These are phyloP conservation scores for Isoperla grammatica DNA, from an alignment of 2,888 invertebrate genomes.

Conservation along the genomic window DNA sequence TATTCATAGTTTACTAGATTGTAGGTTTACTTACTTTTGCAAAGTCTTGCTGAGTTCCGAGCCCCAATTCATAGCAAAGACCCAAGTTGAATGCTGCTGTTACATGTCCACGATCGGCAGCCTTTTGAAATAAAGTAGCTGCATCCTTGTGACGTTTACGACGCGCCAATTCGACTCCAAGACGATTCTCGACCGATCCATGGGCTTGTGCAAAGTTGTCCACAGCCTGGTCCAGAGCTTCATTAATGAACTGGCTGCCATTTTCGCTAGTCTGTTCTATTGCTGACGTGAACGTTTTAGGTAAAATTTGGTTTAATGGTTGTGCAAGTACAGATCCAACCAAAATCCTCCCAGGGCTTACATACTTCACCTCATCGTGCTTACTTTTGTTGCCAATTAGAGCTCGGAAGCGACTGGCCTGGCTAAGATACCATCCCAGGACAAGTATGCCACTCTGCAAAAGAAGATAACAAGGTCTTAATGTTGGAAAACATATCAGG, in stretches of 20 bases:
- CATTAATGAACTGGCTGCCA: constrained; percentile 13
- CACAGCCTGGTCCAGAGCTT: constrained; percentile 36
- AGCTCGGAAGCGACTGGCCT: constrained; percentile 45
- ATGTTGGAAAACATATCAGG: no score
- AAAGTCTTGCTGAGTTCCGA: constrained; percentile 55
- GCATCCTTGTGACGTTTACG: constrained; percentile 53
- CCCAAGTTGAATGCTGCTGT: constrained; percentile 63
- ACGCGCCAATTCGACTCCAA: constrained; percentile 55
- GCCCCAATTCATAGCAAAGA: constrained; percentile 61
- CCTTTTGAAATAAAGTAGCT: constrained; percentile 50
- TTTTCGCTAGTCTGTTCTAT: constrained; percentile 23
- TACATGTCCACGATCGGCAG: constrained; percentile 54
- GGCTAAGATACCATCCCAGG: constrained; percentile 58
- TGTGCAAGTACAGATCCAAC: constrained; percentile 22
- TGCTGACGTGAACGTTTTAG: constrained; percentile 30
- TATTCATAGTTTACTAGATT: constrained; percentile 21
- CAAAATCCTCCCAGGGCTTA: constrained; percentile 1
- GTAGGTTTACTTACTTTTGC: constrained; percentile 46
- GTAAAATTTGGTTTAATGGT: constrained; percentile 29
- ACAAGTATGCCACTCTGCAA: constrained; percentile 56
- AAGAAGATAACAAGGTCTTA: constrained; percentile 27
- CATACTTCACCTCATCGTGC: constrained; percentile 28
- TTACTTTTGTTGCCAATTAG: neutral
- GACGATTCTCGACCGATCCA: constrained; percentile 52
- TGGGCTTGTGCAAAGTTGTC: constrained; percentile 40